Evolutionary conservation across 2,113 vertebrate species (phyloP).

Genomic region (Sclerurus mexicanus): DNA sequence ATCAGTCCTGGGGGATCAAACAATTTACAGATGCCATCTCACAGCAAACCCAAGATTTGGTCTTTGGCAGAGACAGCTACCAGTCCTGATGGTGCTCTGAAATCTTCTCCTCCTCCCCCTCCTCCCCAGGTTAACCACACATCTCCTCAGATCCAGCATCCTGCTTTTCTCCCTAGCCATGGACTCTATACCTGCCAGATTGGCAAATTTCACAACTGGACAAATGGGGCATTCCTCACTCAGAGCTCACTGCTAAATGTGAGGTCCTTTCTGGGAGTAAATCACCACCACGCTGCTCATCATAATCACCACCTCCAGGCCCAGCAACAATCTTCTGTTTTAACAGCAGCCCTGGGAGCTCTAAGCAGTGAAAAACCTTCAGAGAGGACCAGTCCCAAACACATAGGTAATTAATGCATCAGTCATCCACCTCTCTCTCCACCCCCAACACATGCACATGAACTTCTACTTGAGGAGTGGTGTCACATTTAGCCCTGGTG

Average conservation of each 20-base stretch:
- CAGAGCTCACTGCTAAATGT: conserved; percentile 96
- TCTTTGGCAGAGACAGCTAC: conserved; percentile 97
- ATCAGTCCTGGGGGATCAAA: conserved; percentile 81
- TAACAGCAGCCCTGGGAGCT: conserved; percentile 79
- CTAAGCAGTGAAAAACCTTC: conserved; percentile 84
- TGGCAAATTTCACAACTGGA: conserved; percentile 99
- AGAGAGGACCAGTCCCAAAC: conserved; percentile 89
- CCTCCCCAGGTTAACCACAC: conserved; percentile 79
- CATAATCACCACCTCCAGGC: conserved; percentile 79
- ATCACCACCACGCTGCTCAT: conserved; percentile 77
- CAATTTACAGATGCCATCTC: conserved; percentile 84
- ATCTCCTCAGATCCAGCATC: conserved; percentile 88
- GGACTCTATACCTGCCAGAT: conserved; percentile 99
- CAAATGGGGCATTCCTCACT: conserved; percentile 93
- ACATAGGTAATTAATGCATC: conserved; percentile 85
- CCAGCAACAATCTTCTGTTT: conserved; percentile 79
- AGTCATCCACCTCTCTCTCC: neutral
- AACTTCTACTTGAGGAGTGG: conserved; percentile 11
- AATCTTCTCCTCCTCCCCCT: conserved; percentile 80
- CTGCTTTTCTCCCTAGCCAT: conserved; percentile 94
- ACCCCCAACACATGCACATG: neutral
- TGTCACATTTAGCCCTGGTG: neutral
- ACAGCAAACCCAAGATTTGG: conserved; percentile 98
- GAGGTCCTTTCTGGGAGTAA: conserved; percentile 93
- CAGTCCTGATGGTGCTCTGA: conserved; percentile 90